Percentiles rank a stretch among this genome's conserved stretches.
Conservation (phyloP, 2,797 vertebrate genomes). For the Megalops cyprinoides region DNA sequence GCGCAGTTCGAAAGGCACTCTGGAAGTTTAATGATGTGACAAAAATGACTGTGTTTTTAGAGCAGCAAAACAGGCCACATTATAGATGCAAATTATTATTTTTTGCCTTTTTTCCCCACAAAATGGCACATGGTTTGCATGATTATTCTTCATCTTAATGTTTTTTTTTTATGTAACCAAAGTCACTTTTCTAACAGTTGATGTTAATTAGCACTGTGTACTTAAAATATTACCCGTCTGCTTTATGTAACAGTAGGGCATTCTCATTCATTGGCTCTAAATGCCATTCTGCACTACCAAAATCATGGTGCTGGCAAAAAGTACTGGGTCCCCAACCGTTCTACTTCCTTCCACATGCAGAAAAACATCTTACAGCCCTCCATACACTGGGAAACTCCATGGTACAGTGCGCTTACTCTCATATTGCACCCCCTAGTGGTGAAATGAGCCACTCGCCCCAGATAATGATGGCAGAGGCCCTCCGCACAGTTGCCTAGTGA, state of each 20-base stretch:
- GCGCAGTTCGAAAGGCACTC: constrained; percentile 37
- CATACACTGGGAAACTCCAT: no score
- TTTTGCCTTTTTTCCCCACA: background rate
- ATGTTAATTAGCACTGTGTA: constrained; percentile 33
- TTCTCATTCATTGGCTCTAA: background rate
- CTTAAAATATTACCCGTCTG: background rate
- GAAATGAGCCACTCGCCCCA: no score
- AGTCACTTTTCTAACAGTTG: constrained; percentile 23
- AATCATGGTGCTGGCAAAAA: no score
- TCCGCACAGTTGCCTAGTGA: no score
- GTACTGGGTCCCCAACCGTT: no score
- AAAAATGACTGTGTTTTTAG: constrained; percentile 43
- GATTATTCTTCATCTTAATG: constrained; percentile 33
- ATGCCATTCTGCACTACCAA: background rate
- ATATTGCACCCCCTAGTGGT: no score
- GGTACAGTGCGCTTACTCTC: no score
- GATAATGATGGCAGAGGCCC: no score
- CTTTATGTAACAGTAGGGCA: background rate
- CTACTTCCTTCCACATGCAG: no score
- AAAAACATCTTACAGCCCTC: no score
- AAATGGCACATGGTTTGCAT: background rate
- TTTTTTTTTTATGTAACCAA: constrained; percentile 22
- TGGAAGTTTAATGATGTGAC: constrained; percentile 35
- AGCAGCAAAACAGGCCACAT: constrained; percentile 29
- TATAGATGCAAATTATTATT: constrained; percentile 6